Evolutionary conservation across 2,888 invertebrate genomes (phyloP).

Genomic region (Pollenia amentaria): DNA sequence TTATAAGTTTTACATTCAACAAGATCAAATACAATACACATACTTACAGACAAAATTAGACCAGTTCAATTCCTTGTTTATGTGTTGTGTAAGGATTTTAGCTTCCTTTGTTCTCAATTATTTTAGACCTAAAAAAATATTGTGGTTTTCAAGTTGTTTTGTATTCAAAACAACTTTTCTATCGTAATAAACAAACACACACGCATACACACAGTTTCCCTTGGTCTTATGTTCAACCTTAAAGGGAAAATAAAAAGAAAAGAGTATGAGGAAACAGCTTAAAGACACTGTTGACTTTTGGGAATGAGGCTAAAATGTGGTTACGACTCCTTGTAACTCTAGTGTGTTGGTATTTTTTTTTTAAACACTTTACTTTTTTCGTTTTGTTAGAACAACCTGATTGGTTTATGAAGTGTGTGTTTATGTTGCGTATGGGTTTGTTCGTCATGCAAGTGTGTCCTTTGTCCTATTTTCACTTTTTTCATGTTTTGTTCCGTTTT

Average conservation of each 20-base stretch:
- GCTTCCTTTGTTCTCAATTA: constrained; percentile 36
- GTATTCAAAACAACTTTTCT: background rate
- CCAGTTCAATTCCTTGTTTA: background rate
- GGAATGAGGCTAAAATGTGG: constrained; percentile 51
- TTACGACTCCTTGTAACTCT: background rate
- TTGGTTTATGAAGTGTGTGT: background rate
- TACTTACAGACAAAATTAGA: background rate
- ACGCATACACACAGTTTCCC: background rate
- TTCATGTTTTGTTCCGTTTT: background rate
- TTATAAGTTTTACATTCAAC: constrained; percentile 8
- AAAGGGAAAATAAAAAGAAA: background rate
- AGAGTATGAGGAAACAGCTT: background rate
- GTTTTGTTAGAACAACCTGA: constrained; percentile 10
- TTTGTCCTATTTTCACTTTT: constrained; percentile 26
- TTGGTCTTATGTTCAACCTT: background rate
- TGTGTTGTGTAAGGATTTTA: background rate
- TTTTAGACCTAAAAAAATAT: constrained; percentile 61
- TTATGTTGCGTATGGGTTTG: constrained; percentile 5
- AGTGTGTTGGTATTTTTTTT: background rate
- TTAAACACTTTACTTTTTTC: constrained; percentile 22
- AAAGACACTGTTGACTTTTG: constrained; percentile 45
- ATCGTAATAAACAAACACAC: background rate
- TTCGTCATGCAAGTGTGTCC: constrained; percentile 27
- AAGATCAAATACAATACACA: constrained; percentile 4
- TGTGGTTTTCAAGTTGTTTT: constrained; percentile 37